phyloP scores from a whole-genome alignment of 1,140 invertebrate species.

The Nautilus pompilius region DNA sequence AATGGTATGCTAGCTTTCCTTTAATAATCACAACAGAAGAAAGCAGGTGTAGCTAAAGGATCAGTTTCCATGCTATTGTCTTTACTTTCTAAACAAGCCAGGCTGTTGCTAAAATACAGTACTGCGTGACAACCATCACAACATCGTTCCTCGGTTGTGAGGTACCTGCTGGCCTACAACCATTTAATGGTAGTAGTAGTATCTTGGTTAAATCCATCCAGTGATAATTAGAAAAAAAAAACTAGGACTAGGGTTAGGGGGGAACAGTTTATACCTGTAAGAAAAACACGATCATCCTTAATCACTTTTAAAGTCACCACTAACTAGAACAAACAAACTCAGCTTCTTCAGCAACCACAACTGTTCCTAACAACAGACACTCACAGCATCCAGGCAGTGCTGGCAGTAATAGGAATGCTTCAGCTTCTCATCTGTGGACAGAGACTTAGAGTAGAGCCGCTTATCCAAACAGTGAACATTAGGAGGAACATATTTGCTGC shows the following conservation, averaged over 20 bases:
- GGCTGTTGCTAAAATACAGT: too few relatives aligned
- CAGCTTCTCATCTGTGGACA: constrained; percentile 48
- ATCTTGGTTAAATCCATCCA: too few relatives aligned
- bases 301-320: not conserved
- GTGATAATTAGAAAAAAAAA: not conserved
- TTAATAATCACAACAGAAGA: too few relatives aligned
- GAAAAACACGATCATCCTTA: not conserved
- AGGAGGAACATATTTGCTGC: constrained; percentile 32
- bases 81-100: too few relatives aligned
- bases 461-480: constrained; percentile 50
- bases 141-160: too few relatives aligned
- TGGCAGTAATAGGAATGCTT: constrained; percentile 55
- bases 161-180: too few relatives aligned
- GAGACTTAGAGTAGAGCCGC: constrained; percentile 34
- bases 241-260: not conserved
- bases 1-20: too few relatives aligned
- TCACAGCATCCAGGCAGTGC: constrained; percentile 49
- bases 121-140: too few relatives aligned
- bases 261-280: not conserved
- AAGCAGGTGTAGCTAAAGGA: too few relatives aligned
- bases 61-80: too few relatives aligned
- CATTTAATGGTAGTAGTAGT: too few relatives aligned
- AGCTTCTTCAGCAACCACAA: not conserved
- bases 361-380: not conserved
- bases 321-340: not conserved